A percentile compares a stretch with the other conserved stretches of the same genome.
Evolutionary conservation across 2,113 vertebrate species (phyloP).

Genomic region (Lipophrys pholis): DNA sequence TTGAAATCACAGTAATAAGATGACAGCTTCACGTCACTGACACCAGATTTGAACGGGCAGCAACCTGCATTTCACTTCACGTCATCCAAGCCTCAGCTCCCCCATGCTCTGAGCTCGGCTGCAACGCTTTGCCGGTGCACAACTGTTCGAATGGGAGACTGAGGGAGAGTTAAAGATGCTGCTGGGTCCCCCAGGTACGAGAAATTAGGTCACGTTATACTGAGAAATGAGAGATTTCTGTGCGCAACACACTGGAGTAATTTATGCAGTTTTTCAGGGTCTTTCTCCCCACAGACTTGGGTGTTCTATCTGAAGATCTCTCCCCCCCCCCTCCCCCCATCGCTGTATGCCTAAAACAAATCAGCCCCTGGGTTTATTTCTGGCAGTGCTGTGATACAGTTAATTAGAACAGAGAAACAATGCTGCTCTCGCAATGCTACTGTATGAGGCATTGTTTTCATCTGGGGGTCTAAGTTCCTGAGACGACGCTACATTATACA

Average conservation of each 20-base stretch:
- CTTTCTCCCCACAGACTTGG: conserved; percentile 64
- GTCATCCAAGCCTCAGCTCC: conserved; percentile 26
- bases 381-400: conserved; percentile 64
- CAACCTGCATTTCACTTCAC: conserved; percentile 51
- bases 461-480: conserved; percentile 42
- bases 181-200: conserved; percentile 68
- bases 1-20: neutral
- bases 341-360: conserved; percentile 62
- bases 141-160: conserved; percentile 49
- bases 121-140: conserved; percentile 33
- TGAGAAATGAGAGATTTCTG: conserved; percentile 70
- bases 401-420: conserved; percentile 70
- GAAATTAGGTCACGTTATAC: conserved; percentile 79
- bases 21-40: neutral
- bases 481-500: conserved; percentile 40
- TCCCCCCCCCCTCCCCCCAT: conserved; percentile 2
- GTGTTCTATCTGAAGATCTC: conserved; percentile 65
- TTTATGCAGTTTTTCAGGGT: conserved; percentile 76
- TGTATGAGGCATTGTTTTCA: conserved; percentile 23
- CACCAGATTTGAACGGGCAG: neutral
- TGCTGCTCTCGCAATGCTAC: conserved; percentile 45
- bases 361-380: conserved; percentile 67
- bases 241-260: conserved; percentile 68
- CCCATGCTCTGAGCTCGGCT: conserved; percentile 32
- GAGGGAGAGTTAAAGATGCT: conserved; percentile 64